These are phyloP conservation scores for Cochlearius cochlearius DNA, from an alignment of 2,113 vertebrate genomes.

Conservation along the genomic window DNA sequence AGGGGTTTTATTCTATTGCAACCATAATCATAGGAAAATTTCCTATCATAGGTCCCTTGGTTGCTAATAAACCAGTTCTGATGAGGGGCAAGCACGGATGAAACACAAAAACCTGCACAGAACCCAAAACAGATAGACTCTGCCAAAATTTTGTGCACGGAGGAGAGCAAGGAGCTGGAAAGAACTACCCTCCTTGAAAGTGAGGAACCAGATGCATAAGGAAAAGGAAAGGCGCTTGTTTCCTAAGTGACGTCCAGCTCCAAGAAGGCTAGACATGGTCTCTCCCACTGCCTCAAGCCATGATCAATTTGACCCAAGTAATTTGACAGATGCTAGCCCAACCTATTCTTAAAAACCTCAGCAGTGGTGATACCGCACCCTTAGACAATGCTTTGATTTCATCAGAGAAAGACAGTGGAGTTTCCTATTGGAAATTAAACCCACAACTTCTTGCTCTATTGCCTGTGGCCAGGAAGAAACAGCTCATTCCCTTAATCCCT, in stretches of 20 bases:
- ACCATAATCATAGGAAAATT: neutral
- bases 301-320: slow-evolving; percentile 2
- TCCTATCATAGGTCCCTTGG: neutral
- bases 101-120: neutral
- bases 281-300: neutral
- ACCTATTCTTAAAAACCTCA: neutral
- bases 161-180: neutral
- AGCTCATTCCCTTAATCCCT: neutral
- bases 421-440: slow-evolving; percentile 8
- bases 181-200: neutral
- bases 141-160: neutral
- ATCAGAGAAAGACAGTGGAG: neutral
- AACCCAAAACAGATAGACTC: neutral
- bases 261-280: neutral
- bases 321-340: neutral
- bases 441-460: neutral
- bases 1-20: neutral
- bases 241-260: neutral
- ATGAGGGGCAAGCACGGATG: neutral
- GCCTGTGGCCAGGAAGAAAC: neutral
- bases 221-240: neutral
- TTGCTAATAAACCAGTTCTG: neutral
- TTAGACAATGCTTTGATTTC: neutral
- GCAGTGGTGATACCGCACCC: neutral
- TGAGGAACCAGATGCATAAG: neutral